phyloP scores from a whole-genome alignment of 2,797 vertebrate species.

The Thunnus albacares region DNA sequence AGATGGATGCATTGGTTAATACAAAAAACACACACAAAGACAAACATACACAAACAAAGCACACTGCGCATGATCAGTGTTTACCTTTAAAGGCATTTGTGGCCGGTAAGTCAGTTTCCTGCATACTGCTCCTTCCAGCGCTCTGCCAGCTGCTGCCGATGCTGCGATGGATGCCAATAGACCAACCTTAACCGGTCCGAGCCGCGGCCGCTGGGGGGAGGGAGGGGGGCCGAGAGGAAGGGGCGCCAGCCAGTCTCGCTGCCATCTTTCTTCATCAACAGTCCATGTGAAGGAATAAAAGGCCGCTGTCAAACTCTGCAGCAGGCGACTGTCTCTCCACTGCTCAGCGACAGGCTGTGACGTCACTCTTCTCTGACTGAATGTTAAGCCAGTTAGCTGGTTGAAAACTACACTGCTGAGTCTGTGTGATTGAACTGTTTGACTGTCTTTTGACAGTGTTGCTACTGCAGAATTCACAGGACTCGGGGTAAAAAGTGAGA shows the following conservation, averaged over 20 bases:
- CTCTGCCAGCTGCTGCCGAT: slow-evolving; percentile 80
- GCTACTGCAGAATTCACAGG: slow-evolving; percentile 7
- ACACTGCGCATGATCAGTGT: slow-evolving; percentile 22
- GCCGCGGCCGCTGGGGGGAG: slow-evolving; percentile 75
- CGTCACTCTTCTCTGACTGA: slow-evolving; percentile 3
- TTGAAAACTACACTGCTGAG: not conserved
- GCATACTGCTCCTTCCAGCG: slow-evolving; percentile 94
- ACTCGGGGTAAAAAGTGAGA: not conserved
- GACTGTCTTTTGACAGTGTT: slow-evolving; percentile 5
- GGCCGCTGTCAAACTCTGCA: slow-evolving; percentile 22
- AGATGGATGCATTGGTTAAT: not conserved
- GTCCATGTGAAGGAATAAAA: slow-evolving; percentile 77
- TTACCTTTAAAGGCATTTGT: slow-evolving; percentile 98
- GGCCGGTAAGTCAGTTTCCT: slow-evolving; percentile 96
- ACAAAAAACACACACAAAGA: not conserved
- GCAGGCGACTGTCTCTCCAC: slow-evolving; percentile 16
- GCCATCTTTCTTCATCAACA: slow-evolving; percentile 90
- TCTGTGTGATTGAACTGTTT: not conserved
- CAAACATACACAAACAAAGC: not conserved
- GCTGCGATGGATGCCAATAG: slow-evolving; percentile 73
- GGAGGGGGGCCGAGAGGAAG: slow-evolving; percentile 78
- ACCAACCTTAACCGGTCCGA: slow-evolving; percentile 89
- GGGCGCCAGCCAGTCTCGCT: slow-evolving; percentile 88
- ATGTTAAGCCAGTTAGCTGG: not conserved
- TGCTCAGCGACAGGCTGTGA: slow-evolving; percentile 18